These are phyloP conservation scores for Chaenodraco wilsoni DNA, from an alignment of 2,797 vertebrate genomes.

Conservation along the genomic window DNA sequence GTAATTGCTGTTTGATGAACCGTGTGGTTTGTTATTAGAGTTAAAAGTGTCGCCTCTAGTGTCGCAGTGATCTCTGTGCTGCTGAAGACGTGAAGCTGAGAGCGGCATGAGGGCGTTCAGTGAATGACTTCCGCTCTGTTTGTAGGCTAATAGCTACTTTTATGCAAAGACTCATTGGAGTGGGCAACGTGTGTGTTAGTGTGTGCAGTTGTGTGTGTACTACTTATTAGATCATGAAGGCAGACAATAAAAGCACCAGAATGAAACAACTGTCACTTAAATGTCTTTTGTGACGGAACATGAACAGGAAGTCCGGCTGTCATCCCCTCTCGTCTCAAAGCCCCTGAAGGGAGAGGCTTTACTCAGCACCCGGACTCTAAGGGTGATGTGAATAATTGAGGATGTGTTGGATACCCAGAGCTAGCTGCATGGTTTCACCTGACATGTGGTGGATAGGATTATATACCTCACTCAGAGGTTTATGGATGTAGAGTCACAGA, in stretches of 20 bases:
- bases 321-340: not conserved
- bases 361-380: constrained; percentile 17
- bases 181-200: not conserved
- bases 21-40: too few relatives aligned
- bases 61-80: not conserved
- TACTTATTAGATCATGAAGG: not conserved
- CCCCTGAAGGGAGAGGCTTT: not conserved
- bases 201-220: not conserved
- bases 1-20: too few relatives aligned
- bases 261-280: not conserved
- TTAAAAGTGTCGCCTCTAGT: not conserved
- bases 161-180: not conserved
- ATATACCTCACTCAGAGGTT: constrained; percentile 9
- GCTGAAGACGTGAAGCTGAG: not conserved
- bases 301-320: not conserved
- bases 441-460: not conserved
- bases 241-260: not conserved
- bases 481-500: not conserved
- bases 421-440: constrained; percentile 11
- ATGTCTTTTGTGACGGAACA: not conserved
- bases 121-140: constrained; percentile 22
- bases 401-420: constrained; percentile 41
- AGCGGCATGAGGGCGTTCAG: not conserved
- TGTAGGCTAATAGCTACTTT: not conserved
- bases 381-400: constrained; percentile 67